phyloP scores from a whole-genome alignment of 2,113 vertebrate species.

The Heterochromis multidens region DNA sequence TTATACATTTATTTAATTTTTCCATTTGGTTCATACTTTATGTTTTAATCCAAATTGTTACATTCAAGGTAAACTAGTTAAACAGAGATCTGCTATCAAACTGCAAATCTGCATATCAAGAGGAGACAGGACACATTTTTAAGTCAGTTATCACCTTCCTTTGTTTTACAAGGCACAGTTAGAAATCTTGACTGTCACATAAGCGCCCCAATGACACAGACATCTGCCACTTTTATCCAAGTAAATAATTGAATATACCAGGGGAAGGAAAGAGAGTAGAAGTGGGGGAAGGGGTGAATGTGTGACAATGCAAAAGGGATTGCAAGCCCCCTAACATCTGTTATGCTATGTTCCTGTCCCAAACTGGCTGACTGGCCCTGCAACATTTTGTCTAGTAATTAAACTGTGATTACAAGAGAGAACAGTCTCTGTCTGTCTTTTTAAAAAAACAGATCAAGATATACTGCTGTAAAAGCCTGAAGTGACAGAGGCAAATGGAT shows the following conservation, averaged over 20 bases:
- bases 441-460: not conserved
- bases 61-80: not conserved
- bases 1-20: no score
- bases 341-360: constrained; percentile 23
- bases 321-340: constrained; percentile 58
- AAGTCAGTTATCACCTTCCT: not conserved
- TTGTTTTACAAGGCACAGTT: not conserved
- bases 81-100: not conserved
- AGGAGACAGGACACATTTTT: not conserved
- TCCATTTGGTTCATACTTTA: not conserved
- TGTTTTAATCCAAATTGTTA: not conserved
- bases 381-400: constrained; percentile 23
- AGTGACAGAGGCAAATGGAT: constrained; percentile 29
- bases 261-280: not conserved
- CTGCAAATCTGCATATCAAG: not conserved
- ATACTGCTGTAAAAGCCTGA: not conserved
- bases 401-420: constrained; percentile 34
- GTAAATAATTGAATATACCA: constrained; percentile 44
- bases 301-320: constrained; percentile 3
- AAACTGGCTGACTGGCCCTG: constrained; percentile 24
- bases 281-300: constrained; percentile 21
- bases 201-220: constrained; percentile 2
- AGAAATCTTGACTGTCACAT: not conserved
- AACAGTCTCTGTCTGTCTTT: not conserved
- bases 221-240: constrained; percentile 50